These are phyloP conservation scores for Urophycis tenuis DNA, from an alignment of 2,797 vertebrate species.

Conservation along the genomic window DNA sequence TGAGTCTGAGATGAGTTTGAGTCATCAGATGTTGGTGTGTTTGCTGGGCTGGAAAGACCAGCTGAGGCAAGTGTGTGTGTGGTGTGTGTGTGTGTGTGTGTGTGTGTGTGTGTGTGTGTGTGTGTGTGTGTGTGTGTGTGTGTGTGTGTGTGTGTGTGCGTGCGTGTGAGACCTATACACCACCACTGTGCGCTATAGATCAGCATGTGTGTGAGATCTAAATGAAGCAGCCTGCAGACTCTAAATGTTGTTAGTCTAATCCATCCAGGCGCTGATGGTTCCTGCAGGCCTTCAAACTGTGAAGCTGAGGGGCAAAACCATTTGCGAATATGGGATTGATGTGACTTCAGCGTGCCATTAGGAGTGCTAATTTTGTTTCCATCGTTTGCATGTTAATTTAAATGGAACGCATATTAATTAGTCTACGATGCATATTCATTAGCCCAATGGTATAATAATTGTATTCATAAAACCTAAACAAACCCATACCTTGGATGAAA, in stretches of 20 bases:
- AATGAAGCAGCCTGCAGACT: too few relatives aligned
- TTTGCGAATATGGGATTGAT: conserved; percentile 10
- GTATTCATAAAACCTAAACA: not conserved
- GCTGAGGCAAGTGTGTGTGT: conserved; percentile 72
- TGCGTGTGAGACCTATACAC: conserved; percentile 3
- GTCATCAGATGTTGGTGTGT: conserved; percentile 92
- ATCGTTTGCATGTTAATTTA: conserved; percentile 4
- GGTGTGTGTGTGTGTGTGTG: conserved; percentile 10
- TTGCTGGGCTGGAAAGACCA: conserved; percentile 82
- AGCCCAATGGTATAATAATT: not conserved
- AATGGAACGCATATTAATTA: not conserved
- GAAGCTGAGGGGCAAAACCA: not conserved
- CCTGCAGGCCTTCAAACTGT: conserved; percentile 5
- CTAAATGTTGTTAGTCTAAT: too few relatives aligned
- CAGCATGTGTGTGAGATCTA: not conserved
- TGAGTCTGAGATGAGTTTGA: conserved; percentile 96
- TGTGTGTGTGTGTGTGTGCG: conserved; percentile 20
- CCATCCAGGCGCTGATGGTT: too few relatives aligned
- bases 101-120: conserved; percentile 20
- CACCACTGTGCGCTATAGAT: not conserved
- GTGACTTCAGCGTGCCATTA: not conserved
- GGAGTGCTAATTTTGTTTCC: not conserved
- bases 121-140: not conserved
- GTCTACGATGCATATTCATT: not conserved
- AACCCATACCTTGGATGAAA: too few relatives aligned